Percentiles rank a stretch among this genome's conserved stretches.
Conservation (phyloP, 2,113 vertebrate species). For the Ctenomys sociabilis region DNA sequence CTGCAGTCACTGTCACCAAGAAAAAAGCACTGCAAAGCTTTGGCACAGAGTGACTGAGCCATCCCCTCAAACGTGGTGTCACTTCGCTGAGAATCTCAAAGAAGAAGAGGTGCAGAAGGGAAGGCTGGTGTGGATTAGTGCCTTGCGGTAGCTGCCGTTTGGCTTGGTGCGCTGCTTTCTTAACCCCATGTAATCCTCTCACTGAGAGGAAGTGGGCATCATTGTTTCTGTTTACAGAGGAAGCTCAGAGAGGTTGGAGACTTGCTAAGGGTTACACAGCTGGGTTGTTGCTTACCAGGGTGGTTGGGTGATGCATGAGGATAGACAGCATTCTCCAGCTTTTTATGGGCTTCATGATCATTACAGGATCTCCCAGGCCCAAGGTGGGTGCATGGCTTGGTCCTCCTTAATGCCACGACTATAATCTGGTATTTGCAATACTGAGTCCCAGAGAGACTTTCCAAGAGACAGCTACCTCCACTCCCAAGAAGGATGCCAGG, state of each 20-base stretch:
- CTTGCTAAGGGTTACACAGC: background rate
- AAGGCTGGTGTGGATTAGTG: background rate
- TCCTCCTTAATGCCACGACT: background rate
- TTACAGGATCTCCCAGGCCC: background rate
- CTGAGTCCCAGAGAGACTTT: background rate
- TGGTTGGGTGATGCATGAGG: background rate
- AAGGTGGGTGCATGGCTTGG: too few relatives aligned
- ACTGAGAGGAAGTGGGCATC: background rate
- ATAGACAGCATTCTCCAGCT: background rate
- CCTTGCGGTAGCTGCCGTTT: background rate
- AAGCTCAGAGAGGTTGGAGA: background rate
- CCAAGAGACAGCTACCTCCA: fast-evolving
- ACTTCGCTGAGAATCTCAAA: too few relatives aligned
- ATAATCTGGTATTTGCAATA: background rate
- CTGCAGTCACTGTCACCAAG: background rate
- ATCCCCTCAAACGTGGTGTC: fast-evolving
- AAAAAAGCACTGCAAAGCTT: background rate
- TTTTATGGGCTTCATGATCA: background rate
- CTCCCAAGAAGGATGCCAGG: background rate
- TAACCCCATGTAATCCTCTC: fast-evolving
- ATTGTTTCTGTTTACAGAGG: background rate
- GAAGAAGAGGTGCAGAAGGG: background rate
- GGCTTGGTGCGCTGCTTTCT: background rate
- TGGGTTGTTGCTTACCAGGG: too few relatives aligned
- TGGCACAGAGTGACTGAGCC: fast-evolving